Evolutionary conservation across 2,797 vertebrate genomes (phyloP).

Genomic region (Eulemur mongoz): DNA sequence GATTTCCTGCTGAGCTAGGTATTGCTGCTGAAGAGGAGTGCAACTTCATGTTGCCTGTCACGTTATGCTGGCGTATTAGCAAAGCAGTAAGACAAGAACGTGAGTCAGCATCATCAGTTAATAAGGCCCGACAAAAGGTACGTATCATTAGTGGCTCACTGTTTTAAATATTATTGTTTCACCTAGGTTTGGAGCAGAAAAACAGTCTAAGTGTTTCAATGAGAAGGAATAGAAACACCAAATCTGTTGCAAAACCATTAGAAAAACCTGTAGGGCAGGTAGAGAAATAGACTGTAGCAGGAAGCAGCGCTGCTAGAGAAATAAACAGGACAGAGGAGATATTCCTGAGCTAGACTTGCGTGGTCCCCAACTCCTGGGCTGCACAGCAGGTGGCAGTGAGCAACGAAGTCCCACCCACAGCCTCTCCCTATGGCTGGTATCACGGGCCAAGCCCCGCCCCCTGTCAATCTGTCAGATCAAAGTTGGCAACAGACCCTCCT

Average conservation of each 20-base stretch:
- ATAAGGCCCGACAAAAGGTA: background rate
- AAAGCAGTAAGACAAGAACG: background rate
- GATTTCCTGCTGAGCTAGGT: background rate
- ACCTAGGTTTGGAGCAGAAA: background rate
- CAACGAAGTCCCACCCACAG: too few relatives aligned
- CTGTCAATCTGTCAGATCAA: too few relatives aligned
- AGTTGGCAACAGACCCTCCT: too few relatives aligned
- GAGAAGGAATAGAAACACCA: background rate
- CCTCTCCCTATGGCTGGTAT: too few relatives aligned
- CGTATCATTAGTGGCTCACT: background rate
- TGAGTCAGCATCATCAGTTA: background rate
- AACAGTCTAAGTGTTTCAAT: background rate
- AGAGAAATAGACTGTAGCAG: background rate
- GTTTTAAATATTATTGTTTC: slow-evolving; percentile 21
- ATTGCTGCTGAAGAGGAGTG: background rate
- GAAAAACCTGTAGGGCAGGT: background rate
- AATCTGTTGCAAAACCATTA: background rate
- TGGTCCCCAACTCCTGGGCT: too few relatives aligned
- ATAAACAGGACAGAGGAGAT: background rate
- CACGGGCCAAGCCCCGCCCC: too few relatives aligned
- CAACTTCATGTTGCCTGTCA: background rate
- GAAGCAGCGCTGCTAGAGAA: background rate
- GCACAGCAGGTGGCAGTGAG: too few relatives aligned
- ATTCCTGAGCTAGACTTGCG: background rate
- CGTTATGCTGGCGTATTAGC: background rate